These are phyloP conservation scores for Adelognathus sp. DNA, from an alignment of 2,888 invertebrate species.

Conservation along the genomic window DNA sequence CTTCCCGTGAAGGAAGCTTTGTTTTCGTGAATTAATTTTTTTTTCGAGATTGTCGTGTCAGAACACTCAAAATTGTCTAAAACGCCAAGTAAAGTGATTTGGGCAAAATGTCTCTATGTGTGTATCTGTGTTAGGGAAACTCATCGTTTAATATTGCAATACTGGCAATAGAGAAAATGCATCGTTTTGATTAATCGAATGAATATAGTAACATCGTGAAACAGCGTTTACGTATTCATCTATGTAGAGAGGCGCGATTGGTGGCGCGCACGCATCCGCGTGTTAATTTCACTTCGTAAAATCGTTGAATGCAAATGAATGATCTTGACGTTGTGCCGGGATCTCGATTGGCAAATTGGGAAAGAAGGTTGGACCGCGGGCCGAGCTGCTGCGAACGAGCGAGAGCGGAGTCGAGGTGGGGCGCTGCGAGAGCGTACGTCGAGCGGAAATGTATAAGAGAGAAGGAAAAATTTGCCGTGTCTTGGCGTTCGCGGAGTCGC, in stretches of 20 bases:
- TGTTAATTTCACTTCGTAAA: conserved; percentile 77
- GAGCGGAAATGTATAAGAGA: conserved; percentile 51
- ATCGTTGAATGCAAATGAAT: conserved; percentile 80
- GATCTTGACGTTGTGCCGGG: conserved; percentile 60
- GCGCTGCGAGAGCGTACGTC: too few relatives aligned
- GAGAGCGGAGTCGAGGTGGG: conserved; percentile 31
- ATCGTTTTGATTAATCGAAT: not conserved
- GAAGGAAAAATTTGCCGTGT: conserved; percentile 32
- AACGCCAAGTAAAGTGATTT: too few relatives aligned
- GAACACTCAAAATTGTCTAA: too few relatives aligned
- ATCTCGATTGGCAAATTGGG: conserved; percentile 80
- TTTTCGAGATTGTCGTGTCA: too few relatives aligned
- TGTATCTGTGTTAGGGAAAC: too few relatives aligned
- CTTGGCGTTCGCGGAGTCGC: conserved; percentile 73
- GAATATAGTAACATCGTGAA: not conserved
- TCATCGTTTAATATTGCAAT: not conserved
- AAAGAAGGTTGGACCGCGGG: conserved; percentile 70
- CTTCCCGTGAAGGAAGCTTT: too few relatives aligned
- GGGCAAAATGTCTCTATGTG: too few relatives aligned
- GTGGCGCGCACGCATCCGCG: conserved; percentile 53
- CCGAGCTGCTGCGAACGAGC: conserved; percentile 25
- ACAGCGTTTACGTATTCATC: too few relatives aligned
- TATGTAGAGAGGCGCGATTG: conserved; percentile 34
- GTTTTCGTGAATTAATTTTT: too few relatives aligned
- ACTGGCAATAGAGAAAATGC: not conserved